Conservation (phyloP, 1,140 invertebrate genomes). For the Pseudomyrmex sp. region DNA sequence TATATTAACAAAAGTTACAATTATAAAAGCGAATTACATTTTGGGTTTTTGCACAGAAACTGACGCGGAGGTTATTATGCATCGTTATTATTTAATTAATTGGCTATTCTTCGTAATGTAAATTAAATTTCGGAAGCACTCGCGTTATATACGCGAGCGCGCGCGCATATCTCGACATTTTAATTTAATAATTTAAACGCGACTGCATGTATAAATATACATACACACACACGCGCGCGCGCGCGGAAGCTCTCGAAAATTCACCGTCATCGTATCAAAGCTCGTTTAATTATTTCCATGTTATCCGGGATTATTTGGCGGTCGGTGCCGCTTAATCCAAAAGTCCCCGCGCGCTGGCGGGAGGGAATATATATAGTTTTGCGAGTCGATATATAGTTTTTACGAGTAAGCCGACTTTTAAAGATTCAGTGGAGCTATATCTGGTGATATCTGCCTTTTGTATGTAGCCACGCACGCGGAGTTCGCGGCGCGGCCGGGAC, state of each 20-base stretch:
- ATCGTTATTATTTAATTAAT: constrained; percentile 55
- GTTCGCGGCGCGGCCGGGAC: not conserved
- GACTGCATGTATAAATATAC: not conserved
- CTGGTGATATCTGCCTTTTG: constrained; percentile 64
- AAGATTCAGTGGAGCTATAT: constrained; percentile 69
- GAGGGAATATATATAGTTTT: not conserved
- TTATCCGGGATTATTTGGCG: constrained; percentile 56
- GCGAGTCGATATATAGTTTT: constrained; percentile 34
- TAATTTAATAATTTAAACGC: constrained; percentile 60
- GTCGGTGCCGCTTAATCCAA: constrained; percentile 47
- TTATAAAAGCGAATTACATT: constrained; percentile 28
- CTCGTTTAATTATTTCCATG: constrained; percentile 57
- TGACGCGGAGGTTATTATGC: constrained; percentile 24
- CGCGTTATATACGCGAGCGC: not conserved
- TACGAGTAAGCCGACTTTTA: constrained; percentile 56
- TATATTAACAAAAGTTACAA: constrained; percentile 15
- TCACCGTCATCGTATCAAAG: constrained; percentile 57
- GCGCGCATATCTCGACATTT: constrained; percentile 42
- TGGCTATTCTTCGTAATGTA: constrained; percentile 53
- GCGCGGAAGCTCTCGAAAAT: constrained; percentile 22
- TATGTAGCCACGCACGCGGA: constrained; percentile 19
- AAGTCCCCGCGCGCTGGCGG: constrained; percentile 10
- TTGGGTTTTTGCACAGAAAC: constrained; percentile 5
- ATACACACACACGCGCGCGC: not conserved
- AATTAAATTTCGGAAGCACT: constrained; percentile 53